Percentiles rank a stretch among this genome's conserved stretches.
These are phyloP conservation scores for Oasisia sp. DNA, from an alignment of 2,888 invertebrate species.

Conservation along the genomic window DNA sequence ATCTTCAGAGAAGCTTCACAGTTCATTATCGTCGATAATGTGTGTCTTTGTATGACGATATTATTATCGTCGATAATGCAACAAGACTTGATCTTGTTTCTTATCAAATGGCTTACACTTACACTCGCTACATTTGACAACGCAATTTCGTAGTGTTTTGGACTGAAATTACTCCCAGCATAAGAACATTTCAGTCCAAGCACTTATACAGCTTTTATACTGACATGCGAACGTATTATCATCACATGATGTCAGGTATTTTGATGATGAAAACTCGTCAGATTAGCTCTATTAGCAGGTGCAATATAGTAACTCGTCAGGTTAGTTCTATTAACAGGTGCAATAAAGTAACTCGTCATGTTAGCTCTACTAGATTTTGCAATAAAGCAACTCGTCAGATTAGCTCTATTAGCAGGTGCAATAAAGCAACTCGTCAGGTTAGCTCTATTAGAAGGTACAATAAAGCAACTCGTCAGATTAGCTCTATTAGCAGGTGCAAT, in stretches of 20 bases:
- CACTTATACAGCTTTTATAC: background rate
- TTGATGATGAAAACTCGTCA: background rate
- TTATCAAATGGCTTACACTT: background rate
- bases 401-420: too few species aligned
- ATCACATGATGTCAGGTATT: background rate
- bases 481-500: too few species aligned
- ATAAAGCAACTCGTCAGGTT: too few species aligned
- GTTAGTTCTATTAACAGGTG: too few species aligned
- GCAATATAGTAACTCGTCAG: too few species aligned
- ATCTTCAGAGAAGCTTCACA: background rate
- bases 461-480: too few species aligned
- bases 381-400: too few species aligned
- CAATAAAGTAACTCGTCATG: too few species aligned
- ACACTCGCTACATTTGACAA: background rate
- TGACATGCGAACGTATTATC: background rate
- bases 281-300: too few species aligned
- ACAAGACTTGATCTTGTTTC: background rate
- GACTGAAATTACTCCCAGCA: background rate
- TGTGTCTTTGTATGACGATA: background rate
- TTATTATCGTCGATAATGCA: background rate
- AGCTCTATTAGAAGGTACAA: too few species aligned
- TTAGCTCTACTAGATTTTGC: too few species aligned
- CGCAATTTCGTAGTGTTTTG: background rate
- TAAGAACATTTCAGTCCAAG: background rate
- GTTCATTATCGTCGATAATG: background rate